Percentiles rank a stretch among this genome's conserved stretches.
Evolutionary conservation across 1,140 invertebrate genomes (phyloP).

Genomic region (Leptopilina clavipes): DNA sequence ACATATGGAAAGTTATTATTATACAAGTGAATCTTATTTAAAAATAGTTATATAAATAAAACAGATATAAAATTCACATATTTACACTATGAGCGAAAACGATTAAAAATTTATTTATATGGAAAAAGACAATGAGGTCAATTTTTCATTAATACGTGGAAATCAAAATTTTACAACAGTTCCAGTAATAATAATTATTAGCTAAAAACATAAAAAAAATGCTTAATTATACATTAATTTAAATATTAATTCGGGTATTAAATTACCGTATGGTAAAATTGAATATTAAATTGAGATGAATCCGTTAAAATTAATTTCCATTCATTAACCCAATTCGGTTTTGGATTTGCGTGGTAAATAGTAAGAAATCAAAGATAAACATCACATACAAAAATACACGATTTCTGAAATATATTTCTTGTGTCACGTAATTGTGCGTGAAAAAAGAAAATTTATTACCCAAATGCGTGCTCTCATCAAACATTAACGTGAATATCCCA

Average conservation of each 20-base stretch:
- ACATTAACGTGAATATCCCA: not conserved
- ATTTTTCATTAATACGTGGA: too few species aligned
- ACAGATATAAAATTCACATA: too few species aligned
- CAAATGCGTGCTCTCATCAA: not conserved
- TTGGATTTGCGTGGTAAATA: not conserved
- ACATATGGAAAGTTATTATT: too few species aligned
- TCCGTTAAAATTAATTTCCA: not conserved
- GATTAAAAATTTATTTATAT: too few species aligned
- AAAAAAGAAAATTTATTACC: not conserved
- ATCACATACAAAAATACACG: not conserved
- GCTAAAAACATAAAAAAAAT: too few species aligned
- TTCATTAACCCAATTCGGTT: conserved; percentile 2
- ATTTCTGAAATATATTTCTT: not conserved
- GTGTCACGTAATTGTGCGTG: not conserved
- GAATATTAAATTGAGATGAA: not conserved
- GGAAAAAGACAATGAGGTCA: too few species aligned
- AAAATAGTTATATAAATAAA: too few species aligned
- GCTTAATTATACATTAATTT: too few species aligned
- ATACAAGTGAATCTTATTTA: too few species aligned
- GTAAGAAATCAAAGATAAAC: conserved; percentile 6
- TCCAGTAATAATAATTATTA: too few species aligned
- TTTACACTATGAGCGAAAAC: too few species aligned
- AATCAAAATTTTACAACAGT: too few species aligned
- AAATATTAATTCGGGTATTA: not conserved
- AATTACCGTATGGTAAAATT: not conserved